Conservation (phyloP, 2,113 vertebrate species). For the Myodes glareolus region DNA sequence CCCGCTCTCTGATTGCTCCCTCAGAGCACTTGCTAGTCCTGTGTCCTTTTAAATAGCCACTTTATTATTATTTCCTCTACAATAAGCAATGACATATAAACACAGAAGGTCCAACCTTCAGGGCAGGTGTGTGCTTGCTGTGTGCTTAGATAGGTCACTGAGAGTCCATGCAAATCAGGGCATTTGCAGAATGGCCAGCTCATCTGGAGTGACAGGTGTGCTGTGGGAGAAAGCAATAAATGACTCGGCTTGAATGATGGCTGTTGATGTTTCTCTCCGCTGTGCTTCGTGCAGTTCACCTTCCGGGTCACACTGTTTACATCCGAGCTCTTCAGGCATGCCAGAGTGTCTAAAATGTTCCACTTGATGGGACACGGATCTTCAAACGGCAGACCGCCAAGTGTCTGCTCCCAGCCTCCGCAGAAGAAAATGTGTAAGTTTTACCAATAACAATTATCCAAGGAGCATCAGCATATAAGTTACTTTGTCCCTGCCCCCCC, state of each 20-base stretch:
- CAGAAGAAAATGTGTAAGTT: background rate
- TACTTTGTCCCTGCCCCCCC: background rate
- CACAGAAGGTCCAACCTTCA: slow-evolving; percentile 24
- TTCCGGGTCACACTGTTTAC: slow-evolving; percentile 52
- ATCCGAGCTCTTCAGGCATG: slow-evolving; percentile 46
- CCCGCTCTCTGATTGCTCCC: slow-evolving; percentile 26
- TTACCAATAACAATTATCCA: background rate
- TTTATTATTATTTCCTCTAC: slow-evolving; percentile 27
- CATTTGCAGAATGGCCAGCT: slow-evolving; percentile 28
- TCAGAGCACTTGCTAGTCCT: background rate
- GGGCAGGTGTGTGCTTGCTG: slow-evolving; percentile 59
- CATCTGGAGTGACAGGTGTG: slow-evolving; percentile 69
- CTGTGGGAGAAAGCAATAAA: slow-evolving; percentile 53
- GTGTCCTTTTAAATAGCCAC: slow-evolving; percentile 36
- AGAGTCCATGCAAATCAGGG: slow-evolving; percentile 78
- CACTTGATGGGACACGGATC: background rate
- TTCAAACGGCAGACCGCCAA: background rate
- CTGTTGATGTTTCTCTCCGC: slow-evolving; percentile 51
- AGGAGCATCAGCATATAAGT: background rate
- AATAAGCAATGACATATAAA: slow-evolving; percentile 42
- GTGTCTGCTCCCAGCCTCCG: background rate
- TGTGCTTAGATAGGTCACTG: slow-evolving; percentile 69
- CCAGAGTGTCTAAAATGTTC: background rate
- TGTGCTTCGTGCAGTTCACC: slow-evolving; percentile 48
- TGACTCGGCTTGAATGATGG: slow-evolving; percentile 39